Evolutionary conservation across 2,113 vertebrate genomes (phyloP).

Genomic region (Anarhynchus alexandrinus): DNA sequence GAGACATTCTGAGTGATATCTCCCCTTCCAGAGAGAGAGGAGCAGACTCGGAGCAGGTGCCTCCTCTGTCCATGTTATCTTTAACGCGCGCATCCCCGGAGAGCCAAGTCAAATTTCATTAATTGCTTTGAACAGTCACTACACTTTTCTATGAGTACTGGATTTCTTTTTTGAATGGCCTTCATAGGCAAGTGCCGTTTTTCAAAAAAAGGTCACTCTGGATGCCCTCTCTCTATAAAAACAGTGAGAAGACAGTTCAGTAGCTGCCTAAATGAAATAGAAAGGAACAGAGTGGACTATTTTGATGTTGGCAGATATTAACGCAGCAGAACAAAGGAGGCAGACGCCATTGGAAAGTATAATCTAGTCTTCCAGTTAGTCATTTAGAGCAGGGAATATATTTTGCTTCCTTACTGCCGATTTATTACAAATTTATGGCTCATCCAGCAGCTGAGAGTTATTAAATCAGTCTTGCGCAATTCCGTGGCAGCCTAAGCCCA

Average conservation of each 20-base stretch:
- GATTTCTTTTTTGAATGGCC: not conserved
- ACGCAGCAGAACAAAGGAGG: not conserved
- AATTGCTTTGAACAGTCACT: not conserved
- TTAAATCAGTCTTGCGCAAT: not conserved
- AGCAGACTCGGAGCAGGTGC: not conserved
- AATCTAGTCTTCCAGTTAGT: not conserved
- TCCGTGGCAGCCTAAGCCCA: not conserved
- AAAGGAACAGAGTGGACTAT: not conserved
- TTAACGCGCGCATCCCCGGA: not conserved
- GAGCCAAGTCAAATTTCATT: not conserved
- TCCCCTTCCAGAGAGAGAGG: not conserved
- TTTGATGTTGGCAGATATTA: not conserved
- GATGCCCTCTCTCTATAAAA: not conserved
- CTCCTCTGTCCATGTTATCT: not conserved
- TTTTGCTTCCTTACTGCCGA: not conserved
- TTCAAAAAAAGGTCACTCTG: not conserved
- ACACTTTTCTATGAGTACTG: not conserved
- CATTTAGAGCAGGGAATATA: not conserved
- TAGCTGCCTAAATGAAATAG: not conserved
- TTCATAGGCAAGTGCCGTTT: not conserved
- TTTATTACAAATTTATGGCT: not conserved
- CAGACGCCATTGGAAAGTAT: not conserved
- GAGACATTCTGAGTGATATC: not conserved
- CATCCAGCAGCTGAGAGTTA: not conserved
- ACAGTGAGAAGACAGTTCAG: not conserved